phyloP scores from a whole-genome alignment of 2,113 vertebrate species.

The Phalacrocorax carbo region DNA sequence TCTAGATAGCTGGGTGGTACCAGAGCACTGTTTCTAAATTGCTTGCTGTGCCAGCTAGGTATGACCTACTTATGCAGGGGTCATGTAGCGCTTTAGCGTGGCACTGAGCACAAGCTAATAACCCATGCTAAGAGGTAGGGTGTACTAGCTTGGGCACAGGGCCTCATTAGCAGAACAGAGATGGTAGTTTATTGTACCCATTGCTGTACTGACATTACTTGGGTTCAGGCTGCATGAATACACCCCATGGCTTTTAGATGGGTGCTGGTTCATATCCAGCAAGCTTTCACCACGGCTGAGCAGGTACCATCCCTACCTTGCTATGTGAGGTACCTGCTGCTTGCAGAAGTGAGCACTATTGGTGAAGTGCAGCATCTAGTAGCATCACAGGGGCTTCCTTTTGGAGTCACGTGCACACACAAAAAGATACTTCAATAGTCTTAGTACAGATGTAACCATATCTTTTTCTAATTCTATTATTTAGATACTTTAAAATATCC shows the following conservation, averaged over 20 bases:
- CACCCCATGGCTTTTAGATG: not conserved
- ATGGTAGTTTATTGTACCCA: not conserved
- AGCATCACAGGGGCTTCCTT: not conserved
- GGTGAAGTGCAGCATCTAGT: not conserved
- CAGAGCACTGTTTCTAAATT: not conserved
- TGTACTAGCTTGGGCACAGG: not conserved
- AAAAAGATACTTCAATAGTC: not conserved
- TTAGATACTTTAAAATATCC: too few relatives aligned
- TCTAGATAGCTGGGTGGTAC: not conserved
- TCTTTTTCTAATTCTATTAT: not conserved
- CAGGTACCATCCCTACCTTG: accelerated
- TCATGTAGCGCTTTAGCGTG: not conserved
- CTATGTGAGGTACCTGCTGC: not conserved
- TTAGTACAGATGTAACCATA: not conserved
- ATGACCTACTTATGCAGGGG: accelerated
- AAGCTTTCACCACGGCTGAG: not conserved
- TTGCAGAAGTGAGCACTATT: not conserved
- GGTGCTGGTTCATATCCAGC: not conserved
- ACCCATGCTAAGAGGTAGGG: accelerated
- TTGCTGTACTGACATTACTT: not conserved
- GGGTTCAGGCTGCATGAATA: not conserved
- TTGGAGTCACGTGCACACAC: not conserved
- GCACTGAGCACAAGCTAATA: accelerated
- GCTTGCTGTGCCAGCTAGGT: not conserved
- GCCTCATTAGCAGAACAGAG: not conserved